These are phyloP conservation scores for Petaurus breviceps DNA, from an alignment of 2,113 vertebrate genomes.

Conservation along the genomic window DNA sequence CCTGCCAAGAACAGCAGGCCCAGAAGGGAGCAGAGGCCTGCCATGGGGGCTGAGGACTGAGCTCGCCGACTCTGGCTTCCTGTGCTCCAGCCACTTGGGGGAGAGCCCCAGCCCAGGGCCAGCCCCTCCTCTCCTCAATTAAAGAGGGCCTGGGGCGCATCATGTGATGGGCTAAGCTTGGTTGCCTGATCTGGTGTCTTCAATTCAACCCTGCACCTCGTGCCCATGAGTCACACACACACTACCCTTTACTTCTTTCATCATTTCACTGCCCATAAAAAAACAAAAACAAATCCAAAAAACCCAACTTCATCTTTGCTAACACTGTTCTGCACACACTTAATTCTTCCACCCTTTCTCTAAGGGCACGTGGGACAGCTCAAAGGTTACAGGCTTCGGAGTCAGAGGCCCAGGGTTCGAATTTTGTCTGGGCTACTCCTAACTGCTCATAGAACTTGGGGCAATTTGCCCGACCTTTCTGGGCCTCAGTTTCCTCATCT, in stretches of 20 bases:
- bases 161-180: conserved; percentile 89
- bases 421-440: not conserved
- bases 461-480: not conserved
- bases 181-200: conserved; percentile 84
- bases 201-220: conserved; percentile 80
- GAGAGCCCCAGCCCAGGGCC: conserved; percentile 17
- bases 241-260: conserved; percentile 31
- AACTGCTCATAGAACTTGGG: no score
- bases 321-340: not conserved
- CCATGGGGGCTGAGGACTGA: conserved; percentile 74
- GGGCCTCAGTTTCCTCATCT: not conserved
- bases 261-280: not conserved
- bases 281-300: not conserved
- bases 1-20: conserved; percentile 76
- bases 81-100: not conserved
- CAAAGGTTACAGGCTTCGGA: not conserved
- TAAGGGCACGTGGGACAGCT: not conserved
- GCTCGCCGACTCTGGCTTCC: not conserved
- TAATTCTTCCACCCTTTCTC: not conserved
- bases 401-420: not conserved
- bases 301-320: not conserved
- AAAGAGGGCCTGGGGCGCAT: conserved; percentile 83
- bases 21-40: conserved; percentile 34
- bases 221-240: conserved; percentile 87
- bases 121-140: conserved; percentile 71